Evolutionary conservation across 2,888 invertebrate genomes (phyloP), one percentile per base, ranked within the genome.

Genomic region (Dryococelus australis): DNA sequence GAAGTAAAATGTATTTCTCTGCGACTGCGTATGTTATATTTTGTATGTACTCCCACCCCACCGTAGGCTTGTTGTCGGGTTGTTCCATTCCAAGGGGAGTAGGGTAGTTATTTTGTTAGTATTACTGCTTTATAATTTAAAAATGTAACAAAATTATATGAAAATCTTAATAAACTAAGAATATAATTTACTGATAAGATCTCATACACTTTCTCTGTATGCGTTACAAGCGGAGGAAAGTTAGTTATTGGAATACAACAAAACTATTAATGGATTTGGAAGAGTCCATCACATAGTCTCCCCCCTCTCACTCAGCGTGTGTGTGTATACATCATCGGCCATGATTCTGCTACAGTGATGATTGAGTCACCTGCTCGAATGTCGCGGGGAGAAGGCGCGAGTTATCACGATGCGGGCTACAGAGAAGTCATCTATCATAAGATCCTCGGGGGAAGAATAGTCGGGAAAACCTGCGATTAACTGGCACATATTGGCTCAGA

Each of bases 341-440:
- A 89, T 89, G 88, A 88, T 88, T 87, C 86, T 80, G 87, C 84
- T 51, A 85, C 65, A 65, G 65, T 65, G 65, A 65, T 65, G 65
- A 65, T 65, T 65, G 86, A 88, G 87, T 89, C 89, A 89, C 89
- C 89, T 89, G 89, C 89, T 88, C 65, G 87, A 86, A 88, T 83
- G 86, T 86, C 85, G 86, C 47, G 88, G 79, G n/a, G n/a, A 35
- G 83, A 43, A 65, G 65, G 65, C 65, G 65, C 65, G 65, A 65
- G 65, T 65, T 65, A 65, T 65, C n/a, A n/a, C n/a, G 16, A n/a
- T 65, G 1, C n/a, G 65, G 24, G 20, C 8, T 24, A 65, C n/a
- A 65, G n/a, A n/a, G n/a, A 65, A 20, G 65, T 16, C 24, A 16
- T 16, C 0, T 65, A 65, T 65, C 12, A 65, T 20, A 65, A 16